A percentile compares a stretch with the other conserved stretches of the same genome.
phyloP scores from a whole-genome alignment of 2,888 invertebrate genomes.

The Stratiomys singularior region DNA sequence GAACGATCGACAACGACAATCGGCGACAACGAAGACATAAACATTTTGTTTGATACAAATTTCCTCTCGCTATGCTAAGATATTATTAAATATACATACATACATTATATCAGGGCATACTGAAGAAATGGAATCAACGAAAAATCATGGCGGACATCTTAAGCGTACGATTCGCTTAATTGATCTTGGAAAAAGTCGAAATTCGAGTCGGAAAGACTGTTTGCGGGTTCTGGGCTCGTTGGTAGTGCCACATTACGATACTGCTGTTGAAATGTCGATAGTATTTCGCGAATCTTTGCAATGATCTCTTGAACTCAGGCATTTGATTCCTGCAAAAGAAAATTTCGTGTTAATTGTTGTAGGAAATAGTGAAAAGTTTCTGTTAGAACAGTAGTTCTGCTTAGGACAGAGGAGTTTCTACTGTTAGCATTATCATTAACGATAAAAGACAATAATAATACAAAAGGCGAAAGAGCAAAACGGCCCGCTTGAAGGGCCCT shows the following conservation, averaged over 20 bases:
- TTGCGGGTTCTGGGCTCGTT: slow-evolving; percentile 64
- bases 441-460: too few species aligned
- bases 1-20: background rate
- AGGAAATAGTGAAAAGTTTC: background rate
- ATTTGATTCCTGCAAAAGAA: slow-evolving; percentile 76
- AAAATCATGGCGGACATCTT: slow-evolving; percentile 56
- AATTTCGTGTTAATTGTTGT: background rate
- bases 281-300: slow-evolving; percentile 83
- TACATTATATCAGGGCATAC: background rate
- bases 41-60: background rate
- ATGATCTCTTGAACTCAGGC: slow-evolving; percentile 91
- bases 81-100: slow-evolving; percentile 27
- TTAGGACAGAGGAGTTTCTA: too few species aligned
- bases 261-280: slow-evolving; percentile 74
- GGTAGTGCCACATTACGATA: slow-evolving; percentile 68
- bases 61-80: slow-evolving; percentile 6
- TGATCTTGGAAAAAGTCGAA: slow-evolving; percentile 73
- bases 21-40: too few species aligned
- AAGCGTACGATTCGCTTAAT: slow-evolving; percentile 75
- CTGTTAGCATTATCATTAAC: too few species aligned
- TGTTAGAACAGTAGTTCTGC: background rate
- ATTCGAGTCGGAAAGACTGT: slow-evolving; percentile 67
- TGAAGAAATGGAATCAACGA: slow-evolving; percentile 7
- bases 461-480: too few species aligned
- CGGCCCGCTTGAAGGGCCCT: too few species aligned